Percentiles rank a stretch among this genome's conserved stretches.
Evolutionary conservation across 2,113 vertebrate species (phyloP).

Genomic region (Thunnus maccoyii): DNA sequence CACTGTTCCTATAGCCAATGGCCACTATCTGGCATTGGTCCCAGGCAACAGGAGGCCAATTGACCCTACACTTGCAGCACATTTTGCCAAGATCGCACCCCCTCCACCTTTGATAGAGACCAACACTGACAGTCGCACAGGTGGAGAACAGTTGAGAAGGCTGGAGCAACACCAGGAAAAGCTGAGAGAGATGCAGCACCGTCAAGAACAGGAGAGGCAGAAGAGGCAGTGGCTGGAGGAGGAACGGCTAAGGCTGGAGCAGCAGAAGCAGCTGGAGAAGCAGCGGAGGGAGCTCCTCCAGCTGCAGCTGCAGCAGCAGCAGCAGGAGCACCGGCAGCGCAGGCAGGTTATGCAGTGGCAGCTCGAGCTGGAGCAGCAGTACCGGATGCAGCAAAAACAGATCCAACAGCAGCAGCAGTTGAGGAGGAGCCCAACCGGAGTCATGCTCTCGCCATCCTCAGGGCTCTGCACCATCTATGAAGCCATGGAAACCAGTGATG

Average conservation of each 20-base stretch:
- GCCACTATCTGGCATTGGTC: slow-evolving; percentile 78
- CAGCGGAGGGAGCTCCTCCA: slow-evolving; percentile 79
- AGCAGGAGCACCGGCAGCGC: slow-evolving; percentile 76
- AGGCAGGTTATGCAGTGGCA: slow-evolving; percentile 77
- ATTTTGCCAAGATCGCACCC: slow-evolving; percentile 50
- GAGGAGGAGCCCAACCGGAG: slow-evolving; percentile 67
- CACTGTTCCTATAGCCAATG: slow-evolving; percentile 60
- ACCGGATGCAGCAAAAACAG: slow-evolving; percentile 76
- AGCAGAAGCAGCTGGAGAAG: slow-evolving; percentile 79
- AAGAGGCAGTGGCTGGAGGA: slow-evolving; percentile 76
- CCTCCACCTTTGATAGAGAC: slow-evolving; percentile 28
- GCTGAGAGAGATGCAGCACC: slow-evolving; percentile 65
- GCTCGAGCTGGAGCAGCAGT: slow-evolving; percentile 76
- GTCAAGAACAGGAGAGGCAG: slow-evolving; percentile 74
- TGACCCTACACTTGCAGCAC: slow-evolving; percentile 55
- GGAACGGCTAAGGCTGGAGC: slow-evolving; percentile 74
- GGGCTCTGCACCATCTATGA: slow-evolving; percentile 88
- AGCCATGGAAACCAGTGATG: slow-evolving; percentile 85
- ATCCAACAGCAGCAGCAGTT: slow-evolving; percentile 78
- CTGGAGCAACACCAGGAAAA: slow-evolving; percentile 78
- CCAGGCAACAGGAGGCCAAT: slow-evolving; percentile 78
- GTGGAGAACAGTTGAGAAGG: slow-evolving; percentile 66
- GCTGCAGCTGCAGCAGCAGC: slow-evolving; percentile 78
- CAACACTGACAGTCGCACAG: neutral
- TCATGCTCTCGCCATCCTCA: slow-evolving; percentile 76